Base-by-base conservation (phyloP, 1,140 invertebrate species). In the Papilio polyxenes region DNA sequence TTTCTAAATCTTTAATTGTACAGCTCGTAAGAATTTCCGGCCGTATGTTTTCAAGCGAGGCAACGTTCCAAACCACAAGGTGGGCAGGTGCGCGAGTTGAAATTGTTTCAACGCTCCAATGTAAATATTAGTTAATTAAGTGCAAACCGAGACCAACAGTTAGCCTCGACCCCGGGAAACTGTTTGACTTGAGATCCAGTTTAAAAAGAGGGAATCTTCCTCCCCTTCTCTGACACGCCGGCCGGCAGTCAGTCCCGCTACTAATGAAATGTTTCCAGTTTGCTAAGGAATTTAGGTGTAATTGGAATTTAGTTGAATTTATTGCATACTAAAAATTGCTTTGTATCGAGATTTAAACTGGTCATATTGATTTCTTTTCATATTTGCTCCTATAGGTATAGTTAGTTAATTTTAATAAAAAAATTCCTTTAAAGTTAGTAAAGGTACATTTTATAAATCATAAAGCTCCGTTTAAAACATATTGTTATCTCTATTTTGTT, bases 121-220 rank as follows among this genome's bases (percentile, higher is more conserved):
- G 92, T 92, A 92, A 92, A 92, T 93, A 93, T 93, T 92, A 92
- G 89, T 92, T 92, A 93, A 93, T 93, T 93, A 93, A 93, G 87
- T 91, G 91, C 88, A 93, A 92, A 92, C 91, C 86, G 76, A 83
- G 86, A 72, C 84, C 81, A 84, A 84, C 86, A 84, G 86, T 87
- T 86, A 85, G 83, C 87, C 86, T 59, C 77, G 77, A 81, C 59
- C 83, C 81, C 75, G 79, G 84, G 81, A 82, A 44, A 84, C 83
- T 92, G 89, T 92, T 92, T 91, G 88, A 92, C 88, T 93, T 89
- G 86, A 86, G 86, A 89, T 87, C 80, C 79, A 86, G 86, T 88
- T 87, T 87, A 86, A 88, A 89, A 91, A 89, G 75, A 75, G 44
- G 20, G 44, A 51, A 53, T 9, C 75, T 9, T 1, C 75, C 49